Conservation (phyloP, 2,888 invertebrate genomes). For the Euzophera pinguis region DNA sequence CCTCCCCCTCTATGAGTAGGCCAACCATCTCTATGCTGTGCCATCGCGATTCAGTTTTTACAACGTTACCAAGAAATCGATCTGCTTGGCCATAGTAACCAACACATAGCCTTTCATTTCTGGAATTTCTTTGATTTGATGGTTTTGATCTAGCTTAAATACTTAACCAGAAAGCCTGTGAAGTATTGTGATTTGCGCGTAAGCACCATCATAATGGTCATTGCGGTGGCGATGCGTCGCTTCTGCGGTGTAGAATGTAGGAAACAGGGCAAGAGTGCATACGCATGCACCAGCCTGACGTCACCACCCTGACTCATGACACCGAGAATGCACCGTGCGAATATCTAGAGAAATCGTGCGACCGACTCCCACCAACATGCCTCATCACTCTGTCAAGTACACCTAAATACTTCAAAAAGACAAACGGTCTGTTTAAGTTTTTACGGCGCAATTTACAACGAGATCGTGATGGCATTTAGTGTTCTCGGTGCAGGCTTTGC, state of each 20-base stretch:
- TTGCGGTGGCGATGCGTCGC: slow-evolving; percentile 26
- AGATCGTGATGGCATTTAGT: slow-evolving; percentile 64
- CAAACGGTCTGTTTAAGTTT: slow-evolving; percentile 17
- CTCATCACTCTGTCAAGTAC: slow-evolving; percentile 12
- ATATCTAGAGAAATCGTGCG: slow-evolving; percentile 25
- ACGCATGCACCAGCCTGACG: slow-evolving; percentile 27
- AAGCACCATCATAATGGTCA: slow-evolving; percentile 30
- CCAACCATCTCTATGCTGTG: too few species aligned
- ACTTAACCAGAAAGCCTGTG: not conserved
- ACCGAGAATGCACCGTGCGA: slow-evolving; percentile 21
- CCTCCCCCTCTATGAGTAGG: too few species aligned
- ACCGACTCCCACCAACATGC: not conserved
- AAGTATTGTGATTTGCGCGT: slow-evolving; percentile 28
- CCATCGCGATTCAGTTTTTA: too few species aligned
- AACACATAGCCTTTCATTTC: too few species aligned
- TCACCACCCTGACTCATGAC: slow-evolving; percentile 33
- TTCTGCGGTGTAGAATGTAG: slow-evolving; percentile 41
- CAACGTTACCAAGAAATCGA: too few species aligned
- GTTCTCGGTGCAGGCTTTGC: slow-evolving; percentile 32
- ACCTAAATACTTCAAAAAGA: slow-evolving; percentile 5
- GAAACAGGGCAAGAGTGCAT: slow-evolving; percentile 39
- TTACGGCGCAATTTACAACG: slow-evolving; percentile 45
- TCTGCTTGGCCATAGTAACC: too few species aligned
- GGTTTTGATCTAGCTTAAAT: too few species aligned
- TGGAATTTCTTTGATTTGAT: too few species aligned